Conservation (phyloP, 2,113 vertebrate genomes). For the Macheiramphus alcinus region DNA sequence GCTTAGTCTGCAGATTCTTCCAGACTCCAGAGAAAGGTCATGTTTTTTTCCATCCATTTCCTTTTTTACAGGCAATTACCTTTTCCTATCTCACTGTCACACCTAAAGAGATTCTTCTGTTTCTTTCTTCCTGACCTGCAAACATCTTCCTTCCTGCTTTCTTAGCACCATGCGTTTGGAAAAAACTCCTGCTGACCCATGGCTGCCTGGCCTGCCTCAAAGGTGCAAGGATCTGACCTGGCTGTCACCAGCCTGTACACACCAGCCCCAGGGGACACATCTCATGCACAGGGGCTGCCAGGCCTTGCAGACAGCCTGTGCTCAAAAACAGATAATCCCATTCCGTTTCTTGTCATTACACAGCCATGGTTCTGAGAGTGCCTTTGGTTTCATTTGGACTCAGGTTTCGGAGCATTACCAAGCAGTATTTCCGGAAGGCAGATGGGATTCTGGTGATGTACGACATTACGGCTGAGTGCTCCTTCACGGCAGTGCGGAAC, state of each 20-base stretch:
- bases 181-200: neutral
- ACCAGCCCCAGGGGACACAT: neutral
- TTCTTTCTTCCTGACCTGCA: neutral
- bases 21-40: neutral
- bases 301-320: neutral
- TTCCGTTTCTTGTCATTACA: neutral
- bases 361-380: neutral
- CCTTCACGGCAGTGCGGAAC: slow-evolving; percentile 71
- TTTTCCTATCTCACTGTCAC: neutral
- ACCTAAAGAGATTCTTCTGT: neutral
- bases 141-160: neutral
- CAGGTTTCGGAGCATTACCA: slow-evolving; percentile 82
- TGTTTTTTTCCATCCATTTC: neutral
- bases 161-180: neutral
- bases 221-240: neutral
- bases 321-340: neutral
- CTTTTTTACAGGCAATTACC: neutral
- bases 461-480: slow-evolving; percentile 68
- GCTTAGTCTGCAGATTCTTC: neutral
- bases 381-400: neutral
- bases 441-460: slow-evolving; percentile 83
- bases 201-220: neutral
- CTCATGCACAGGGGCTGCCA: accelerated
- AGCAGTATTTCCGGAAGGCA: slow-evolving; percentile 81
- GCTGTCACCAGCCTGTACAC: no score